Evolutionary conservation across 2,113 vertebrate species (phyloP).

Genomic region (Xerus inauris): DNA sequence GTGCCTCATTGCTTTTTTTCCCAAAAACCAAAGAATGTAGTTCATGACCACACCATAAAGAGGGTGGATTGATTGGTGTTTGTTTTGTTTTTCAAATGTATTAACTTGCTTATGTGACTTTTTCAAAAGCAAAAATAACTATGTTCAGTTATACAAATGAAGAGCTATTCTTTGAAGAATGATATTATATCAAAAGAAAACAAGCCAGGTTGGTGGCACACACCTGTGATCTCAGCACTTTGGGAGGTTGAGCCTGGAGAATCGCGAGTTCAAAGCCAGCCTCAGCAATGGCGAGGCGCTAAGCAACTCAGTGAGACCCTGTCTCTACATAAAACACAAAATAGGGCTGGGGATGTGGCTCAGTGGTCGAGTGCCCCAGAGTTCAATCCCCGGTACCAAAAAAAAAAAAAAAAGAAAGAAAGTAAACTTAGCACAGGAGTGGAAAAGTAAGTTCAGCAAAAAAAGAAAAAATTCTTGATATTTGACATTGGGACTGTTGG

Average conservation of each 20-base stretch:
- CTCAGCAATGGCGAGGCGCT: too few species aligned
- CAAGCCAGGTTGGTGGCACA: too few species aligned
- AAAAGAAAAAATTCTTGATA: neutral
- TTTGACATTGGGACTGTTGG: neutral
- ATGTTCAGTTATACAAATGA: neutral
- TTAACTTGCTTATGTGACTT: constrained; percentile 17
- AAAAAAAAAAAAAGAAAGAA: too few species aligned
- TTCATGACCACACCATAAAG: neutral
- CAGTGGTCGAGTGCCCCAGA: too few species aligned
- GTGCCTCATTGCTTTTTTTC: neutral
- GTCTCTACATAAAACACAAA: too few species aligned
- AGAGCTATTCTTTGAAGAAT: constrained; percentile 9
- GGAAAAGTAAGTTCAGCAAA: neutral
- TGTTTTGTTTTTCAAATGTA: neutral
- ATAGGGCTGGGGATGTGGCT: too few species aligned
- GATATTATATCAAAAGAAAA: neutral
- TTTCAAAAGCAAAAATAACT: constrained; percentile 36
- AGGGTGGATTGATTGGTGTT: too few species aligned
- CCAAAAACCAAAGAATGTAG: neutral
- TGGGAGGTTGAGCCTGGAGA: too few species aligned
- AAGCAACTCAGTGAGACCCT: too few species aligned
- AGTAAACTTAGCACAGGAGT: neutral
- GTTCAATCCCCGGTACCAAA: too few species aligned
- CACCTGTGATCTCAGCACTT: too few species aligned
- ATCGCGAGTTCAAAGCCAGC: too few species aligned